Conservation (phyloP, 2,797 vertebrate species). For the Gambusia yucatana region DNA sequence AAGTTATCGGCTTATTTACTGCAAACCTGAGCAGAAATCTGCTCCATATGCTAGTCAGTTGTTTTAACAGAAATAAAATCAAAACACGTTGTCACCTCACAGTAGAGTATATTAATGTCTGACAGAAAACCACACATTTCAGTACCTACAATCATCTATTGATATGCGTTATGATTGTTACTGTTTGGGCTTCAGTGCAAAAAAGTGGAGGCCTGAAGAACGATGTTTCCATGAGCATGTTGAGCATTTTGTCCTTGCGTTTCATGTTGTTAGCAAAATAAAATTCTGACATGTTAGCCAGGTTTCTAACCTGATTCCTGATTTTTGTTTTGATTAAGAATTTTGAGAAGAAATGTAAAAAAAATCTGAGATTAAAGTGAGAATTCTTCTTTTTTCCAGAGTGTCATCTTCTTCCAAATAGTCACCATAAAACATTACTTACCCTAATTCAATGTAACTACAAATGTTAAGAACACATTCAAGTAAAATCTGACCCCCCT, state of each 20-base stretch:
- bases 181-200: not conserved
- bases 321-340: not conserved
- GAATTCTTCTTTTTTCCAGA: not conserved
- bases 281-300: not conserved
- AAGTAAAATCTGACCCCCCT: not conserved
- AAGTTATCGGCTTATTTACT: not conserved
- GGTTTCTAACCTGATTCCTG: not conserved
- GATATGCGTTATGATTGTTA: not conserved
- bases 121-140: not conserved
- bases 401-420: not conserved
- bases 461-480: not conserved
- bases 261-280: too few species aligned
- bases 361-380: not conserved
- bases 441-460: not conserved
- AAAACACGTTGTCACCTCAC: not conserved
- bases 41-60: not conserved
- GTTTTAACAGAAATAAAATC: not conserved
- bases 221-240: slow-evolving; percentile 9
- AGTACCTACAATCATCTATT: not conserved
- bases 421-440: not conserved
- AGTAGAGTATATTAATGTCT: not conserved
- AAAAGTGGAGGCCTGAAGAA: slow-evolving; percentile 56
- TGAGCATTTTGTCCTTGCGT: too few species aligned
- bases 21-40: not conserved
- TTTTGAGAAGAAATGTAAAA: not conserved